phyloP scores from a whole-genome alignment of 2,797 vertebrate genomes.

The Poecilia picta region DNA sequence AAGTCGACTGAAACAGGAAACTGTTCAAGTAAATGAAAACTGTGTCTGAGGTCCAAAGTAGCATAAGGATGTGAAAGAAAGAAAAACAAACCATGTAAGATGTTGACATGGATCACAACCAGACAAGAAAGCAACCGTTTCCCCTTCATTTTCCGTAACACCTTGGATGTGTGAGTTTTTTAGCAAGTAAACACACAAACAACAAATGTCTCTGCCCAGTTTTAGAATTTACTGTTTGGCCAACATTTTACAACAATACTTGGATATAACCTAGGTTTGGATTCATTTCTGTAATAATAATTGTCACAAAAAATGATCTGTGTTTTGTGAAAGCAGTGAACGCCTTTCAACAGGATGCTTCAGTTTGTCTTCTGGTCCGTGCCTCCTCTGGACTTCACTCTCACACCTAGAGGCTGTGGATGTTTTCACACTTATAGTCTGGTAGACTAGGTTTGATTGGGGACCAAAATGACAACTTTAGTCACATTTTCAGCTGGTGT shows the following conservation, averaged over 20 bases:
- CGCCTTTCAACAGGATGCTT: neutral
- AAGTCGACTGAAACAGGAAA: neutral
- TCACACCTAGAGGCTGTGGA: slow-evolving; percentile 34
- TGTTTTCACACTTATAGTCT: too few species aligned
- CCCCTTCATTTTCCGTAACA: slow-evolving; percentile 2
- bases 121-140: neutral
- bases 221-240: neutral
- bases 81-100: neutral
- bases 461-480: too few species aligned
- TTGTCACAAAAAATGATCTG: neutral
- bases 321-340: slow-evolving; percentile 4
- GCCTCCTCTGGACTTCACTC: slow-evolving; percentile 31
- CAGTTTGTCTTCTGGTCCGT: slow-evolving; percentile 14
- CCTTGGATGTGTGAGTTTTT: neutral
- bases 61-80: neutral
- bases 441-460: too few species aligned
- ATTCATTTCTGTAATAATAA: slow-evolving; percentile 2
- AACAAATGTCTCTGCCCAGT: neutral
- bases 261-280: neutral
- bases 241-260: neutral
- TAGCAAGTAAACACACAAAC: slow-evolving; percentile 12
- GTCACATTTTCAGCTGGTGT: too few species aligned
- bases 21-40: neutral
- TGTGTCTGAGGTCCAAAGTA: neutral
- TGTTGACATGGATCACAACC: slow-evolving; percentile 1